These are phyloP conservation scores for Sebastes umbrosus DNA, from an alignment of 2,797 vertebrate species.

Conservation along the genomic window DNA sequence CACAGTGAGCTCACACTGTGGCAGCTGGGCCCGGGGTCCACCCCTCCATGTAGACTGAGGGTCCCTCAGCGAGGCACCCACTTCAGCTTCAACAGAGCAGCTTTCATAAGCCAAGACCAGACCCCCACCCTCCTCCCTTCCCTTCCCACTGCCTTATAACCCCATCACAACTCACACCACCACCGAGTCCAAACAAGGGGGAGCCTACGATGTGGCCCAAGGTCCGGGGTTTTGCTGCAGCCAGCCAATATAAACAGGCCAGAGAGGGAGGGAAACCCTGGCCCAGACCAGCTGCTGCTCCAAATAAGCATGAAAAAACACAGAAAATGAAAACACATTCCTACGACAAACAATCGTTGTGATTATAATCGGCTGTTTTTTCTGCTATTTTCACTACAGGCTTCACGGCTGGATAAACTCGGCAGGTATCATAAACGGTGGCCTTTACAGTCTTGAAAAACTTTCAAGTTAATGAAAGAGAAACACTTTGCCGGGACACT, in stretches of 20 bases:
- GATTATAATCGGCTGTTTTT: constrained; percentile 62
- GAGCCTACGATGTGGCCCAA: constrained; percentile 64
- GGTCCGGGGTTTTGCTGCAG: constrained; percentile 55
- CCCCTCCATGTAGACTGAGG: constrained; percentile 58
- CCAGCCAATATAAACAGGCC: constrained; percentile 77
- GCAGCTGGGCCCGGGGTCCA: constrained; percentile 62
- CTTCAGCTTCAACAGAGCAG: constrained; percentile 78
- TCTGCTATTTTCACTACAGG: constrained; percentile 51
- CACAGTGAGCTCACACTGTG: constrained; percentile 63
- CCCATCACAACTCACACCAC: constrained; percentile 66
- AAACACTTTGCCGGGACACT: constrained; percentile 6
- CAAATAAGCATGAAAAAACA: constrained; percentile 71
- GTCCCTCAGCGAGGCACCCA: constrained; percentile 74
- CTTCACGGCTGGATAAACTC: constrained; percentile 47
- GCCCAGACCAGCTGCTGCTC: constrained; percentile 76
- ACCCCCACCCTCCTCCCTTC: background rate
- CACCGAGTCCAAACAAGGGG: constrained; percentile 72
- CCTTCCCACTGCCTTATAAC: constrained; percentile 41
- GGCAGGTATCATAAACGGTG: constrained; percentile 36
- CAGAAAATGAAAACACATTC: constrained; percentile 63
- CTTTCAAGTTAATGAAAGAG: constrained; percentile 33
- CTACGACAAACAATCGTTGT: constrained; percentile 58
- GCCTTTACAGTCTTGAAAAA: constrained; percentile 39
- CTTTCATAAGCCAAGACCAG: constrained; percentile 79
- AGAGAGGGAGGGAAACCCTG: constrained; percentile 75